Base-by-base conservation (phyloP, 92 coral and sea anemone genomes). In the Epizoanthus scotinus region DNA sequence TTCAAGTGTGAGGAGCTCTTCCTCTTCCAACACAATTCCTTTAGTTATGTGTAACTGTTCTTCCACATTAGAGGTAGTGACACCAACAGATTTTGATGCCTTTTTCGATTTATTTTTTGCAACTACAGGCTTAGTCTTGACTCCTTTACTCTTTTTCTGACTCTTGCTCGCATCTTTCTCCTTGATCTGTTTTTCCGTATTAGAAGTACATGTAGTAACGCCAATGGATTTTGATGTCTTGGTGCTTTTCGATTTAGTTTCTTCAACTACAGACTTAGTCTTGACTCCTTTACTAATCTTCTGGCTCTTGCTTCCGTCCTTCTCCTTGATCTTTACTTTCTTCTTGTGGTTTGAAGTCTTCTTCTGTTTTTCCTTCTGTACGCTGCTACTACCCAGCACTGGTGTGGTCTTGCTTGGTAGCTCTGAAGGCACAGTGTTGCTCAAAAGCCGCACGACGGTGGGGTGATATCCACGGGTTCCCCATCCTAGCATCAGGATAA, bases 1-100 rank as follows among this genome's bases (percentile, higher is more conserved):
- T 49, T 58, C 67, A 29, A 75, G 56, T 13, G 57, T 38, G 5
- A 75, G 68, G 25, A 75, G 44, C 2, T 75, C 81, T 20, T 75
- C 81, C 36, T 75, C 81, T 54, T 75, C 81, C 0, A 55, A 75
- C 4, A 38, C 7, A 44, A 75, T 75, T 13, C 67, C 68, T 21
- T 75, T 75, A 12, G 81, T 75, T 59, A 75, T 57, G 36, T 59
- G 55, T 24, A 67, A 58, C 68, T 75, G 81, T 75, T 75, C 81
- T 75, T 47, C 68, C 63, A 20, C 60, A 75, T 22, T 40, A 14
- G 68, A 59, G 7, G 20, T 67, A 34, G 54, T 13, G 25, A 28
- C 81, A 12, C 34, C 19, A 13, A 64, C 8, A 64, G 69, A 64
- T 64, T 29, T 15, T 19, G 22, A 22, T 75, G 47, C 65, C 26